Conservation (phyloP, 2,797 vertebrate genomes). For the Apodemus agrarius region DNA sequence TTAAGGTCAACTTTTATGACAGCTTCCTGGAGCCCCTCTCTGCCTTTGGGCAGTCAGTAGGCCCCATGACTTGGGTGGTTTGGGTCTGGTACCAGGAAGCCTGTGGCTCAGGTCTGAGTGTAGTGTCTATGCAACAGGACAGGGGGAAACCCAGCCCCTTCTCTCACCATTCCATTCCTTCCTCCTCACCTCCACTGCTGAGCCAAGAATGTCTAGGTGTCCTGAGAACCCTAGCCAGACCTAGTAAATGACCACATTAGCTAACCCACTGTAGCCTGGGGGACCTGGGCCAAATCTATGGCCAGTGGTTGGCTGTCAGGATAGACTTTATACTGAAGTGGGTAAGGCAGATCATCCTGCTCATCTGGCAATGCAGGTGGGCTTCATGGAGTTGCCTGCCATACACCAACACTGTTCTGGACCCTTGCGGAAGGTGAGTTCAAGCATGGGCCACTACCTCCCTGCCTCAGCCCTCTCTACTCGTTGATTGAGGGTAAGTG, state of each 20-base stretch:
- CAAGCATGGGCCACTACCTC: not conserved
- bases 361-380: not conserved
- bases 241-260: fast-evolving
- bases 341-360: too few relatives aligned
- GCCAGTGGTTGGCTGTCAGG: too few relatives aligned
- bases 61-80: not conserved
- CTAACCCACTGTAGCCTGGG: not conserved
- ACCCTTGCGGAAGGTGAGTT: too few relatives aligned
- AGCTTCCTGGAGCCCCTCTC: not conserved
- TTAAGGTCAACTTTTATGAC: not conserved
- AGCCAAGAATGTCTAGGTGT: not conserved
- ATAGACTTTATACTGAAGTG: not conserved
- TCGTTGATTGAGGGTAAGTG: not conserved
- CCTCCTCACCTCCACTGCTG: not conserved
- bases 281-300: not conserved
- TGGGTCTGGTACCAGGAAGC: not conserved
- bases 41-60: not conserved
- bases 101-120: not conserved
- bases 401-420: not conserved
- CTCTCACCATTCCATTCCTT: not conserved
- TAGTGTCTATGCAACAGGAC: not conserved
- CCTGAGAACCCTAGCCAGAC: not conserved
- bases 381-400: not conserved
- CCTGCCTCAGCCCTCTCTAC: not conserved
- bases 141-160: not conserved